These are phyloP conservation scores for Drosophila meridiana DNA, from an alignment of 2,888 invertebrate genomes.

Conservation along the genomic window DNA sequence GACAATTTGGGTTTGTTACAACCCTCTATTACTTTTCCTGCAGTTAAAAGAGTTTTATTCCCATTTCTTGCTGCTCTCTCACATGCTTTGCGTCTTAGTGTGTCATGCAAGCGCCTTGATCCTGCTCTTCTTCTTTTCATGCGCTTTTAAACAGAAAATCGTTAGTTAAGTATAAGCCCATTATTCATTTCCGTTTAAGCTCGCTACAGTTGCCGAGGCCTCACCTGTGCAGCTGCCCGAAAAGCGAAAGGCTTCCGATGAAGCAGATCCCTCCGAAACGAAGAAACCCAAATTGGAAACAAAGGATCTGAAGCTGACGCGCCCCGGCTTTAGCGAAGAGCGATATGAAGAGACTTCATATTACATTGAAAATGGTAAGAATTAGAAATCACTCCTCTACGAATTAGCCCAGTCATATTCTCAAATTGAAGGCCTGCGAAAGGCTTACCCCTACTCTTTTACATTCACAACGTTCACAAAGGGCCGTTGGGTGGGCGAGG, in stretches of 20 bases:
- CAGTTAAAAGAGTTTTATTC: conserved; percentile 38
- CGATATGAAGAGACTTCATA: conserved; percentile 97
- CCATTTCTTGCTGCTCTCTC: conserved; percentile 11
- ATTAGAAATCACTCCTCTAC: conserved; percentile 2
- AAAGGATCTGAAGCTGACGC: conserved; percentile 94
- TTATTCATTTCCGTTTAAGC: conserved; percentile 29
- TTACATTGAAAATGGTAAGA: conserved; percentile 96
- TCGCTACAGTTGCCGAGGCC: conserved; percentile 20
- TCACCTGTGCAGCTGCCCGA: conserved; percentile 21
- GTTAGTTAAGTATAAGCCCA: conserved; percentile 7
- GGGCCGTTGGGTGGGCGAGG: conserved; percentile 96
- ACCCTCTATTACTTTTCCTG: conserved; percentile 56
- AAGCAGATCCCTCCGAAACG: conserved; percentile 3
- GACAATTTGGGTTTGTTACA: conserved; percentile 62
- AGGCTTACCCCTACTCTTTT: conserved; percentile 98
- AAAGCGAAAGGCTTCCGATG: conserved; percentile 47
- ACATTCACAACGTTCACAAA: conserved; percentile 97
- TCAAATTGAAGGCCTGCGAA: conserved; percentile 89
- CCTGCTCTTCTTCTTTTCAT: conserved; percentile 10
- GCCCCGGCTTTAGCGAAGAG: conserved; percentile 96
- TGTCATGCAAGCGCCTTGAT: conserved; percentile 21
- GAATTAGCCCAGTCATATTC: conserved; percentile 22
- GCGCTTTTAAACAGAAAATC: conserved; percentile 10
- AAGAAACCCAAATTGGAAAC: conserved; percentile 91
- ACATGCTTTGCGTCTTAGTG: conserved; percentile 16